Base-by-base conservation (phyloP, 2,888 invertebrate genomes). In the Drosophila acutilabella region DNA sequence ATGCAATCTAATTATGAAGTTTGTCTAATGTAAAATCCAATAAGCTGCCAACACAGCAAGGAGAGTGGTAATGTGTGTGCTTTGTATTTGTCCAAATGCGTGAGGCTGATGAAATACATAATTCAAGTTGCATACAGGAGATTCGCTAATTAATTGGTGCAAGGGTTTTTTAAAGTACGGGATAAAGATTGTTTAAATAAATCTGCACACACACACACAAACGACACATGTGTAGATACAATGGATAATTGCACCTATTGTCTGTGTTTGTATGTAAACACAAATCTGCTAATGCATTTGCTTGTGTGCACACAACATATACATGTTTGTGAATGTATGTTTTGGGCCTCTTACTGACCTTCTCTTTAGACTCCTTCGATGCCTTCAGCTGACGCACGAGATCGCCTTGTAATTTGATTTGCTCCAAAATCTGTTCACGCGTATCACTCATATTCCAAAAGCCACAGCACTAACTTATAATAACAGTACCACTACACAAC, bases 311-410 rank as follows among this genome's bases (percentile, higher is more conserved):
- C 14, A 14, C 52, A 44, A 36, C 23, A 45, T 42, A 50, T 38
- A 44, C 42, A 23, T 20, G 40, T 58, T 36, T 42, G 18, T 16
- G 36, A 51, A 36, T 45, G 50, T 41, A 42, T 42, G 7, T 26
- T 33, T 40, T 42, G 50, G 7, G 33, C 18, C 33, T 42, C 7
- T 23, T 48, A 80, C 88, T 85, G 78, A 97, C 97, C 96, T 95
- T 95, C 80, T 95, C 95, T 91, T 94, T 95, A 56, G 95, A 94
- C 92, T 96, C 96, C 93, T 97, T 96, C 33, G 95, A 95, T 76
- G 95, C 94, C 93, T 97, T 97, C 72, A 97, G 93, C 93, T 96
- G 95, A 89, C 97, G 94, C 54, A 97, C 96, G 80, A 96, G 92
- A 91, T 97, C 96, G 75, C 96, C 97, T 92, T 97, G 97, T 88